Conservation (phyloP, 64 coral and sea anemone species). For the Pocillopora damicornis region DNA sequence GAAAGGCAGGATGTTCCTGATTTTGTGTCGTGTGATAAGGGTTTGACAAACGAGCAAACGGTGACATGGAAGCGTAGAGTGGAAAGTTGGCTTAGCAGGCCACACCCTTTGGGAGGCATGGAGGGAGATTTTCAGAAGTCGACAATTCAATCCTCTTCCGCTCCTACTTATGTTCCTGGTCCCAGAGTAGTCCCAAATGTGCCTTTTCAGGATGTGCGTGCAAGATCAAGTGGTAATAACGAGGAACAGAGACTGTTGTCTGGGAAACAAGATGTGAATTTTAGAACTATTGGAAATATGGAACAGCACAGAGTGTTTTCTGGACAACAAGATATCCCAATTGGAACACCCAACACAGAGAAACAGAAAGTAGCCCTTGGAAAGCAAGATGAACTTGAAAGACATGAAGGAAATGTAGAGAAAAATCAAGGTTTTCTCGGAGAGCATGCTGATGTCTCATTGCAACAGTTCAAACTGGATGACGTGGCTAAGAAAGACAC, state of each 20-base stretch:
- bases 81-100: slow-evolving; percentile 21
- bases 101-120: slow-evolving; percentile 1
- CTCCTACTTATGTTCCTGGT: neutral
- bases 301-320: neutral
- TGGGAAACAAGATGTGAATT: neutral
- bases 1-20: neutral
- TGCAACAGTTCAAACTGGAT: neutral
- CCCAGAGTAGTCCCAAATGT: neutral
- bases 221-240: too few species aligned
- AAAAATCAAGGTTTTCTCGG: neutral
- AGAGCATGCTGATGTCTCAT: neutral
- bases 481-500: neutral
- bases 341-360: neutral
- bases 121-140: neutral
- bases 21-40: neutral
- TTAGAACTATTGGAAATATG: neutral
- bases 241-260: too few species aligned
- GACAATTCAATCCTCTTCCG: neutral
- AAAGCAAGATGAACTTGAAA: neutral
- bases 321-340: neutral
- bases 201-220: neutral
- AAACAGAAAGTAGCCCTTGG: neutral
- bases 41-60: neutral
- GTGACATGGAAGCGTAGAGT: slow-evolving; percentile 3
- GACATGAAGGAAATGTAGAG: neutral